Evolutionary conservation across 2,888 invertebrate species (phyloP).

Genomic region (Agriotes lineatus): DNA sequence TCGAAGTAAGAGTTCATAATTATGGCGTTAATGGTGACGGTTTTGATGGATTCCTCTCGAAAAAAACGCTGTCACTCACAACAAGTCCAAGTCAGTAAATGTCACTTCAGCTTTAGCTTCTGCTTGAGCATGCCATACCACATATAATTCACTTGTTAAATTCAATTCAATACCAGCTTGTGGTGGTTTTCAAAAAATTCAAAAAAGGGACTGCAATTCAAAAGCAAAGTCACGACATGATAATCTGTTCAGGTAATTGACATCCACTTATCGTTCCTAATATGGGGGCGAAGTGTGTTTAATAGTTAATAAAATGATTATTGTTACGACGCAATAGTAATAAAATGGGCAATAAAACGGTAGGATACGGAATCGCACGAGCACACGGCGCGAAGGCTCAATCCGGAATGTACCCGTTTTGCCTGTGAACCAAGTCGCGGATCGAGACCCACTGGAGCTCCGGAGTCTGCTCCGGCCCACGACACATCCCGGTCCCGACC

Average conservation of each 20-base stretch:
- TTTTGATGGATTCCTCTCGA: constrained; percentile 39
- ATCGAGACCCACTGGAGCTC: constrained; percentile 69
- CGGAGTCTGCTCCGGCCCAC: constrained; percentile 71
- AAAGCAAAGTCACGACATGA: constrained; percentile 38
- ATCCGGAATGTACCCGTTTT: constrained; percentile 72
- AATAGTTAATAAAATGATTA: constrained; percentile 63
- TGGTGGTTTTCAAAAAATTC: background rate
- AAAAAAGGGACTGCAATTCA: too few relatives aligned
- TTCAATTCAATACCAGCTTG: too few relatives aligned
- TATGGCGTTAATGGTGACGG: constrained; percentile 57
- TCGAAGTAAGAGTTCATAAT: constrained; percentile 97
- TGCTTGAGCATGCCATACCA: constrained; percentile 16
- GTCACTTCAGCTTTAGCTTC: constrained; percentile 32
- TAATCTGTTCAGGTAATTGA: constrained; percentile 42
- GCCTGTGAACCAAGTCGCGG: constrained; percentile 76
- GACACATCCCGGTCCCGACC: constrained; percentile 65
- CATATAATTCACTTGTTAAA: constrained; percentile 18
- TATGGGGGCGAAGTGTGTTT: constrained; percentile 46
- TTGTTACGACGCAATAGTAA: constrained; percentile 64
- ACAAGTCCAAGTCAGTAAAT: constrained; percentile 28
- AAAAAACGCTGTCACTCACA: too few relatives aligned
- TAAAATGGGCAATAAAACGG: constrained; percentile 62
- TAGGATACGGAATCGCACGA: constrained; percentile 56
- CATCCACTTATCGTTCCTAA: constrained; percentile 45
- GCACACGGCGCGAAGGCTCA: constrained; percentile 63